phyloP scores from a whole-genome alignment of 2,113 vertebrate genomes.

The Chamaetylas fuelleborni region DNA sequence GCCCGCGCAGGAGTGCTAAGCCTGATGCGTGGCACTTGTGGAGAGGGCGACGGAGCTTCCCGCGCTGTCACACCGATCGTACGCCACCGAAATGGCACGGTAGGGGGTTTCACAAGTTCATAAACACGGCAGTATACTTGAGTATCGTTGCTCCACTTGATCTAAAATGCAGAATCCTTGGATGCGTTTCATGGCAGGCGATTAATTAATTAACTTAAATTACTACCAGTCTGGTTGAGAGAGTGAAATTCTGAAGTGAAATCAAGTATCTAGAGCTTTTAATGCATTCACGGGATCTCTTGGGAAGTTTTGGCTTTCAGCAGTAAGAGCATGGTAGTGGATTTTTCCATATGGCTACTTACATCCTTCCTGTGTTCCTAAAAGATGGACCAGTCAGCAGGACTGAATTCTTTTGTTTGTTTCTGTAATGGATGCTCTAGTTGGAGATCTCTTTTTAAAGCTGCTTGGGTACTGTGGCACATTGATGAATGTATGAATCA shows the following conservation, averaged over 20 bases:
- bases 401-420: neutral
- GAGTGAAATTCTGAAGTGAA: neutral
- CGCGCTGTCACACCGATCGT: neutral
- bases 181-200: neutral
- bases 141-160: neutral
- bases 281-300: neutral
- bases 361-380: neutral
- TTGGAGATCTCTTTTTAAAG: neutral
- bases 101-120: neutral
- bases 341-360: conserved; percentile 21
- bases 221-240: neutral
- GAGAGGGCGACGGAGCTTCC: neutral
- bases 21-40: accelerated
- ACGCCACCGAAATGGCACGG: neutral
- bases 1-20: neutral
- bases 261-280: neutral
- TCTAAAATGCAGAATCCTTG: neutral
- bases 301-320: conserved; percentile 44
- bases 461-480: neutral
- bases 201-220: neutral
- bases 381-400: neutral
- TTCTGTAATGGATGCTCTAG: neutral
- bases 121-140: accelerated
- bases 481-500: neutral
- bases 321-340: neutral